phyloP scores from a whole-genome alignment of 2,888 invertebrate genomes.

The Apotomis capreana region DNA sequence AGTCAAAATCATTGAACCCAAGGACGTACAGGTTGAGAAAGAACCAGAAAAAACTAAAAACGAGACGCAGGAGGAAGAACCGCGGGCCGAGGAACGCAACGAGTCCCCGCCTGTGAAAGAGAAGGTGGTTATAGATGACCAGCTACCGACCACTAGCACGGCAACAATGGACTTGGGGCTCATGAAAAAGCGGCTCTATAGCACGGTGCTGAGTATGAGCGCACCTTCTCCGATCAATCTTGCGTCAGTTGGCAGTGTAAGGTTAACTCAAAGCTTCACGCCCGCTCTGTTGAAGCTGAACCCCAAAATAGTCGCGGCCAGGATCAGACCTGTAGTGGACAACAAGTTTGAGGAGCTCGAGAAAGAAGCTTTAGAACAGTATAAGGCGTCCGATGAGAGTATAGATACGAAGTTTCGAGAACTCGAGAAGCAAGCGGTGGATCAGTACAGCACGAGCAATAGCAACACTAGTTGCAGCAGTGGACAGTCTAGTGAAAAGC shows the following conservation, averaged over 20 bases:
- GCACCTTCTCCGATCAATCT: conserved; percentile 67
- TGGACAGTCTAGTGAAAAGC: conserved; percentile 70
- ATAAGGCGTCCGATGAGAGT: conserved; percentile 83
- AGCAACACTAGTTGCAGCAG: conserved; percentile 80
- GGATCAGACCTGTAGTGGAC: conserved; percentile 66
- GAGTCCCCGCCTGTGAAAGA: conserved; percentile 52
- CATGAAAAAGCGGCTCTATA: conserved; percentile 78
- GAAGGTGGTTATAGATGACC: conserved; percentile 56
- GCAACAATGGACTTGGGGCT: conserved; percentile 63
- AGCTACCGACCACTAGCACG: conserved; percentile 68
- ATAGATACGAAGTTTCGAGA: conserved; percentile 85
- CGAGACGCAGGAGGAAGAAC: conserved; percentile 43
- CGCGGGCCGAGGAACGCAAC: conserved; percentile 45
- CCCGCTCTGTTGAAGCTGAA: conserved; percentile 74
- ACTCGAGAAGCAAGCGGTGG: conserved; percentile 86
- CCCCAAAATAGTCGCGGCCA: conserved; percentile 68
- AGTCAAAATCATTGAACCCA: conserved; percentile 40
- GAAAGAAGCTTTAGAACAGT: conserved; percentile 84
- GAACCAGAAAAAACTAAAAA: conserved; percentile 39
- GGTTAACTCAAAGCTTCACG: conserved; percentile 68
- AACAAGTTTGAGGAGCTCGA: conserved; percentile 83
- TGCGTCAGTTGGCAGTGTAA: conserved; percentile 61
- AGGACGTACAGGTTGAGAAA: neutral
- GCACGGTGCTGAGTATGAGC: conserved; percentile 80
- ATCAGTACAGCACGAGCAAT: conserved; percentile 84